Percentiles rank a stretch among this genome's conserved stretches.
These are phyloP conservation scores for Nemopilema nomurai DNA, from an alignment of 30 jellyfish, hydroid and myxozoan genomes.

Conservation along the genomic window DNA sequence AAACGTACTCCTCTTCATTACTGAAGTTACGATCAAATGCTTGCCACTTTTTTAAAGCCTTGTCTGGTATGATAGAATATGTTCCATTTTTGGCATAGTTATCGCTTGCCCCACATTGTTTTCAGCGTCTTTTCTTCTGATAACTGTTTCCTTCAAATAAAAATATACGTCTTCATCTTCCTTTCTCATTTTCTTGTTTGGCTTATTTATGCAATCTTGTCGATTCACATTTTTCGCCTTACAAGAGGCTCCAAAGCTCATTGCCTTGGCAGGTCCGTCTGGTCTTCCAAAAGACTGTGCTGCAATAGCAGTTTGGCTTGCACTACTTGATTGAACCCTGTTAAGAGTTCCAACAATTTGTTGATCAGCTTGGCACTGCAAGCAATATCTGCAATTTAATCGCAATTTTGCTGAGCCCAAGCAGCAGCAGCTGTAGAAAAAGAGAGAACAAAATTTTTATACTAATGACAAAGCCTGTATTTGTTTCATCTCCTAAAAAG, in stretches of 20 bases:
- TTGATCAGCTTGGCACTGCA: constrained; percentile 3
- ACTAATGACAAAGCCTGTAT: neutral
- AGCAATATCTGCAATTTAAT: neutral
- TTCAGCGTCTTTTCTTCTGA: constrained; percentile 23
- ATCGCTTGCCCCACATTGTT: constrained; percentile 42
- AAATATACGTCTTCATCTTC: neutral
- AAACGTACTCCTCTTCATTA: too few relatives aligned
- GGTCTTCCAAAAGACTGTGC: constrained; percentile 30
- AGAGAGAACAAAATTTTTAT: neutral
- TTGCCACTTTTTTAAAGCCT: too few relatives aligned
- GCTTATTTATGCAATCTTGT: constrained; percentile 24
- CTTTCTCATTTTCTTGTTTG: constrained; percentile 3
- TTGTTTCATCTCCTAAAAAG: too few relatives aligned
- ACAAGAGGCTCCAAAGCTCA: constrained; percentile 30
- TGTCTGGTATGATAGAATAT: too few relatives aligned
- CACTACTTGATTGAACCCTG: neutral
- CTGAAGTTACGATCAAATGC: too few relatives aligned
- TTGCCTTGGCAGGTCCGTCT: constrained; percentile 9
- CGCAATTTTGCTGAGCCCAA: neutral
- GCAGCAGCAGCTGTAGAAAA: too few relatives aligned
- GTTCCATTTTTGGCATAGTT: too few relatives aligned
- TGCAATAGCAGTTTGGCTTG: neutral
- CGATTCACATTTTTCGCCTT: constrained; percentile 31
- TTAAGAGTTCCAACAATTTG: neutral
- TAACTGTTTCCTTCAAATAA: constrained; percentile 27